Conservation (phyloP, 2,797 vertebrate genomes). For the Sebastes dallii region DNA sequence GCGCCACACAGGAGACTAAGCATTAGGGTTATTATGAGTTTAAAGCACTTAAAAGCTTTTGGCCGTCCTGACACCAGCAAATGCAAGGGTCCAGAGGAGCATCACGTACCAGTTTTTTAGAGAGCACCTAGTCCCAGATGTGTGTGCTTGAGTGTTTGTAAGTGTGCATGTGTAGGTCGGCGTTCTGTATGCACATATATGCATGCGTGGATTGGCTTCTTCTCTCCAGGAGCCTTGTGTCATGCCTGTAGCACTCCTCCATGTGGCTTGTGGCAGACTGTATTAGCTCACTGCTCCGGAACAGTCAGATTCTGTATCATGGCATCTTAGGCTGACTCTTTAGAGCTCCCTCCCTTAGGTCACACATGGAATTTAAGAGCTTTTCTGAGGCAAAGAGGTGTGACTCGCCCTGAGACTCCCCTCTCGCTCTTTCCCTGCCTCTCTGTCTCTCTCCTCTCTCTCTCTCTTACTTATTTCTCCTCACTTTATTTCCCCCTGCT, state of each 20-base stretch:
- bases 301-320: slow-evolving; percentile 71
- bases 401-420: slow-evolving; percentile 73
- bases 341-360: slow-evolving; percentile 70
- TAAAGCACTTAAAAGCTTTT: slow-evolving; percentile 79
- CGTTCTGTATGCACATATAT: slow-evolving; percentile 33
- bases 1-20: slow-evolving; percentile 50
- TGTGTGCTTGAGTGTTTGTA: slow-evolving; percentile 44
- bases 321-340: slow-evolving; percentile 68
- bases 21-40: slow-evolving; percentile 74
- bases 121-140: slow-evolving; percentile 62
- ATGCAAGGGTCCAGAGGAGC: slow-evolving; percentile 65
- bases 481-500: slow-evolving; percentile 62
- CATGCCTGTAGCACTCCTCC: slow-evolving; percentile 42
- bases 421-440: slow-evolving; percentile 57
- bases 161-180: slow-evolving; percentile 15
- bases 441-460: slow-evolving; percentile 41
- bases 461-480: slow-evolving; percentile 57
- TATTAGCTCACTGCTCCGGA: slow-evolving; percentile 60
- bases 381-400: slow-evolving; percentile 80
- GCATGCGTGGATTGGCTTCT: slow-evolving; percentile 32
- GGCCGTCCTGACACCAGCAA: slow-evolving; percentile 65
- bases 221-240: slow-evolving; percentile 45
- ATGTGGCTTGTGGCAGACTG: slow-evolving; percentile 56
- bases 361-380: slow-evolving; percentile 78
- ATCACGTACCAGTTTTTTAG: slow-evolving; percentile 58